Base-by-base conservation (phyloP, 2,888 invertebrate species). In the Rhogogaster chlorosoma region DNA sequence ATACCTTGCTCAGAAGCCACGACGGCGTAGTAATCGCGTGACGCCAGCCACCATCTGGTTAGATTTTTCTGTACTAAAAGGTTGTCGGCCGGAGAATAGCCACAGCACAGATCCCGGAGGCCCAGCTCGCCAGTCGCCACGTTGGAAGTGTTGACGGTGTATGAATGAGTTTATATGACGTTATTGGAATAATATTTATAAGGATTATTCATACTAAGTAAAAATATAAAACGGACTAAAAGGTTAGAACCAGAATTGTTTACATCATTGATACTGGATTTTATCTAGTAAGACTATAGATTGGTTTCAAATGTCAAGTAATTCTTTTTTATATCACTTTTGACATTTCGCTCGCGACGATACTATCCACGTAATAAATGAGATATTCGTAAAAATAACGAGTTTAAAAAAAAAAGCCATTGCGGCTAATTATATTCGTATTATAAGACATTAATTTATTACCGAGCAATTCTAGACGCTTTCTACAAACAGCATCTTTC, bases 101-200 rank as follows among this genome's bases (percentile, higher is more conserved):
- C 42, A 38, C 10, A 73, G 29, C 78, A 29, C 78, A 61, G 53
- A n/a, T 26, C 70, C 49, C 26, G 36, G 10, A 53, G 57, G n/a
- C 80, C 32, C 61, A 80, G 61, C 22, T 53, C 80, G 61, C n/a
- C 57, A 83, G 70, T 83, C 83, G 83, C 83, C 83, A 83, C 83
- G 83, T 83, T 83, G 83, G 83, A 83, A 83, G 67, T 67, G 83
- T 83, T 83, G 83, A 67, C 83, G 83, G 83, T 29, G 67, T 38
- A 32, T 89, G 88, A 88, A 87, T 89, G 88, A 88, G 87, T 88
- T 86, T 88, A 84, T 89, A 88, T 89, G 88, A 91, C 87, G 53
- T 88, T 87, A 87, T 86, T 15, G 49, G 38, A 82, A 38, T 70
- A 82, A 32, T 87, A 86, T 84, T 77, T 78, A 87, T 87, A 87